phyloP scores from a whole-genome alignment of 2,888 invertebrate genomes.

The Heliconius erato region DNA sequence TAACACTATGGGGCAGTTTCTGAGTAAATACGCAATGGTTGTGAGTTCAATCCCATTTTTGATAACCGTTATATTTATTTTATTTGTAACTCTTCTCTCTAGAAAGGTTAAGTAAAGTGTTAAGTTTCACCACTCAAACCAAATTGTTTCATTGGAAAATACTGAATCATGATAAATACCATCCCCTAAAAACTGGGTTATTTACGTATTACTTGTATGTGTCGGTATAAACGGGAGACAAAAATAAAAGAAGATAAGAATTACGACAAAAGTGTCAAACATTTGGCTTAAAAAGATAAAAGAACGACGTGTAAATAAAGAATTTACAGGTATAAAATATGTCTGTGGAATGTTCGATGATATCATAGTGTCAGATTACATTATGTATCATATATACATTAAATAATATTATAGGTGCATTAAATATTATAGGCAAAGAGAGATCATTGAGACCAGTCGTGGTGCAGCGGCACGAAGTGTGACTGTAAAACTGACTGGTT shows the following conservation, averaged over 20 bases:
- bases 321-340: background rate
- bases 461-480: no score
- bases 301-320: background rate
- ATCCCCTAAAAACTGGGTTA: no score
- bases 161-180: no score
- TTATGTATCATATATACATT: background rate
- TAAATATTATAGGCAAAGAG: background rate
- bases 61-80: no score
- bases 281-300: background rate
- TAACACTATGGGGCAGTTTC: no score
- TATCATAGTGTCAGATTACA: constrained; percentile 2
- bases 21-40: no score
- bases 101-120: no score
- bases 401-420: background rate
- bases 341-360: background rate
- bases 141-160: background rate
- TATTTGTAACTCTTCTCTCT: no score
- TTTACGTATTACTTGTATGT: no score
- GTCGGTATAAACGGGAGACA: background rate
- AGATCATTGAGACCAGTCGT: no score
- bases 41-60: no score
- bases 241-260: constrained; percentile 1
- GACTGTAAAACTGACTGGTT: no score
- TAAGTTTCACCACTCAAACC: background rate
- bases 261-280: constrained; percentile 5